These are phyloP conservation scores for Mobula hypostoma DNA, from an alignment of 2,113 vertebrate species.

Conservation along the genomic window DNA sequence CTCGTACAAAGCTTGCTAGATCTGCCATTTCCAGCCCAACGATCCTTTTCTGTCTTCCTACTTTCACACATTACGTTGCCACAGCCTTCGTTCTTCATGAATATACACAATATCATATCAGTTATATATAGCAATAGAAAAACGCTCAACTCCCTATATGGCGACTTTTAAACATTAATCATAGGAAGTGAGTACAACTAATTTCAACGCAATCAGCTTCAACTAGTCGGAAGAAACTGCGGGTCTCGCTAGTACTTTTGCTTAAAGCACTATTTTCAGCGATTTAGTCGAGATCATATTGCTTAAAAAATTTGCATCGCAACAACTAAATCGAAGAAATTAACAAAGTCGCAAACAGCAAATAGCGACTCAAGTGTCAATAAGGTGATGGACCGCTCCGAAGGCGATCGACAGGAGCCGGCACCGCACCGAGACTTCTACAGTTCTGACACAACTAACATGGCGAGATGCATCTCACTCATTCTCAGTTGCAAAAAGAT, in stretches of 20 bases:
- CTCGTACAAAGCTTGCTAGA: neutral
- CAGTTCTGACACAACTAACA: conserved; percentile 6
- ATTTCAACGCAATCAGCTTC: conserved; percentile 16
- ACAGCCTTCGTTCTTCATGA: neutral
- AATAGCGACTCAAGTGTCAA: neutral
- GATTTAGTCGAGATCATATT: neutral
- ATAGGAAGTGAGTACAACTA: neutral
- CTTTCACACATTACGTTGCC: neutral
- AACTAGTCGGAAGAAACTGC: neutral
- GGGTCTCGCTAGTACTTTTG: neutral
- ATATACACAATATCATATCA: neutral
- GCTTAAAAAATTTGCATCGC: neutral
- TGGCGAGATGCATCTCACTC: neutral
- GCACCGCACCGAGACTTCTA: neutral
- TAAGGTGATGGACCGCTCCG: neutral
- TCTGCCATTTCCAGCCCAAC: conserved; percentile 31
- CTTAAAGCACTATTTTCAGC: neutral
- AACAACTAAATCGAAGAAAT: neutral
- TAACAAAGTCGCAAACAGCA: neutral
- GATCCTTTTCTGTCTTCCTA: neutral
- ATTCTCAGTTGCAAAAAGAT: neutral
- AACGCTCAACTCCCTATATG: neutral
- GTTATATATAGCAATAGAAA: neutral
- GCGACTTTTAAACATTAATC: neutral
- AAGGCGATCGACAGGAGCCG: neutral